A percentile compares a stretch with the other conserved stretches of the same genome.
phyloP scores from a whole-genome alignment of 2,113 vertebrate species.

The Garra rufa region DNA sequence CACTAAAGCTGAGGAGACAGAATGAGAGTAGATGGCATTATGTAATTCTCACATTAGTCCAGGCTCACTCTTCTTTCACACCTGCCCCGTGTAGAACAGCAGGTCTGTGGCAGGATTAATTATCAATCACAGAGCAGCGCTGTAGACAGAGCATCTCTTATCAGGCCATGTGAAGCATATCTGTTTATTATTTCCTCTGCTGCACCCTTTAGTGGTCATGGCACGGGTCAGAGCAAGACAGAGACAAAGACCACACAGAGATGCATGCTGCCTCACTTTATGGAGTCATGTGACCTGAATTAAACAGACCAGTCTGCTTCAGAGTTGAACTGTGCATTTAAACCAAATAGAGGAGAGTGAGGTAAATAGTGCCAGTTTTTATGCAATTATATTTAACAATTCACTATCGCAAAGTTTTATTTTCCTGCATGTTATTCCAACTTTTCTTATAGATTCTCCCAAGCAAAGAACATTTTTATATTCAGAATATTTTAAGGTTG shows the following conservation, averaged over 20 bases:
- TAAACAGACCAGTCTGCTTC: background rate
- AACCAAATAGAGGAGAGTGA: background rate
- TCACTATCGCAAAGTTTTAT: background rate
- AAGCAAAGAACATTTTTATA: background rate
- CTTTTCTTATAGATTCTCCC: background rate
- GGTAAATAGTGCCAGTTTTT: background rate
- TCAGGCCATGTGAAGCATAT: background rate
- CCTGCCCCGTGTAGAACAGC: background rate
- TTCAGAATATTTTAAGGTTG: background rate
- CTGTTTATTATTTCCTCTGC: constrained; percentile 7
- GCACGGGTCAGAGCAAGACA: constrained; percentile 55
- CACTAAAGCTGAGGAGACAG: background rate
- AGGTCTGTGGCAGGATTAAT: constrained; percentile 21
- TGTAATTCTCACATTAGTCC: background rate
- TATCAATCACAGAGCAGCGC: constrained; percentile 17
- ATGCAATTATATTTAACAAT: background rate
- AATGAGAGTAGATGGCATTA: background rate
- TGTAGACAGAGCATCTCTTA: constrained; percentile 38
- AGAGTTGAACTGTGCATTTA: background rate
- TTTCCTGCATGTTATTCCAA: background rate
- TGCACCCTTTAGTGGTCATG: constrained; percentile 33
- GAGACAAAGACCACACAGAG: constrained; percentile 48
- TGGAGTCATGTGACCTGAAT: background rate
- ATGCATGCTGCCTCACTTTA: background rate
- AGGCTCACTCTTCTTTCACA: constrained; percentile 30